Percentiles rank a stretch among this genome's conserved stretches.
These are phyloP conservation scores for Periophthalmodon schlosseri DNA, from an alignment of 2,113 vertebrate species.

Conservation along the genomic window DNA sequence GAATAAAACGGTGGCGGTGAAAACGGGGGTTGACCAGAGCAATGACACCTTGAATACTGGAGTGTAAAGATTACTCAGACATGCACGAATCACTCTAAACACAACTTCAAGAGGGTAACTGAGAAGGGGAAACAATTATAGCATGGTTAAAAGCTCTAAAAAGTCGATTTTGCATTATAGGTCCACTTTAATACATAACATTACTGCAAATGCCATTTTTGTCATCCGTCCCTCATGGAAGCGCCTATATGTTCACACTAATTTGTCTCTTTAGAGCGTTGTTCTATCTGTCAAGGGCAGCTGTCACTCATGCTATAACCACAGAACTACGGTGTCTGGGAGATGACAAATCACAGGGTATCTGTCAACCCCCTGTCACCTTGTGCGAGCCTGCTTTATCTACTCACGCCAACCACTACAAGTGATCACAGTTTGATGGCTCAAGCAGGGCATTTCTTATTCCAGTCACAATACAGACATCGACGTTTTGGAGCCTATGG, in stretches of 20 bases:
- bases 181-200: background rate
- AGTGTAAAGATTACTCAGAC: too few species aligned
- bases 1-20: too few species aligned
- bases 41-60: too few species aligned
- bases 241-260: slow-evolving; percentile 5
- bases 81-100: too few species aligned
- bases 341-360: slow-evolving; percentile 64
- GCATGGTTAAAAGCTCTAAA: too few species aligned
- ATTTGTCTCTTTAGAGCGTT: background rate
- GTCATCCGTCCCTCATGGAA: background rate
- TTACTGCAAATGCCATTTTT: background rate
- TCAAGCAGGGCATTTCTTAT: slow-evolving; percentile 68
- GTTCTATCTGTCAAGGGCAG: slow-evolving; percentile 28
- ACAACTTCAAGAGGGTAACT: too few species aligned
- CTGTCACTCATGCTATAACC: slow-evolving; percentile 42
- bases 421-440: slow-evolving; percentile 75
- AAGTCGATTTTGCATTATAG: too few species aligned
- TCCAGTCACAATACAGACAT: slow-evolving; percentile 69
- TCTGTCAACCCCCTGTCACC: slow-evolving; percentile 64
- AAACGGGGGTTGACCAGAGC: too few species aligned
- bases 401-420: slow-evolving; percentile 55
- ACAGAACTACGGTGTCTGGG: slow-evolving; percentile 38
- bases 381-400: slow-evolving; percentile 51
- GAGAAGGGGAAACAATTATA: too few species aligned
- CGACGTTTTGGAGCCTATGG: slow-evolving; percentile 38